These are phyloP conservation scores for Globodera ellingtonae DNA, from an alignment of 1,140 invertebrate species.

Conservation along the genomic window DNA sequence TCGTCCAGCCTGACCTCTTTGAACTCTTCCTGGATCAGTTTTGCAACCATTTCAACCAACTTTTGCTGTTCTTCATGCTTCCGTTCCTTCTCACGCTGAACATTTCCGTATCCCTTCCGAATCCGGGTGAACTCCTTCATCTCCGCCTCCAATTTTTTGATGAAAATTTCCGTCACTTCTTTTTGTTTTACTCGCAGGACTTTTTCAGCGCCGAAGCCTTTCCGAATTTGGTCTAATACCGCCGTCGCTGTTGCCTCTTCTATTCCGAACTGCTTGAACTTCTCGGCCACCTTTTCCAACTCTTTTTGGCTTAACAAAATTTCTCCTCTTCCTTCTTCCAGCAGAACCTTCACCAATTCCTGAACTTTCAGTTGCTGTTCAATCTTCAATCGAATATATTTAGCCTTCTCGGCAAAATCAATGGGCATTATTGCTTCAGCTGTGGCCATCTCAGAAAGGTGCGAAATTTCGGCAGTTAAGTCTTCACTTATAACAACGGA, in stretches of 20 bases:
- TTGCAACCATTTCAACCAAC: neutral
- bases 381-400: neutral
- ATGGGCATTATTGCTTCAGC: neutral
- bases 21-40: constrained; percentile 1
- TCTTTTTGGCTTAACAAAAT: neutral
- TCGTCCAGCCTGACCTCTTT: neutral
- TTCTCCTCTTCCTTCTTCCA: neutral
- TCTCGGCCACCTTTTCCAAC: constrained; percentile 6
- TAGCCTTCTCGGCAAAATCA: neutral
- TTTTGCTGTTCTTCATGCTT: constrained; percentile 8
- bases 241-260: no score
- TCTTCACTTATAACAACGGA: neutral
- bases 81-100: neutral
- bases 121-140: constrained; percentile 1
- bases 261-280: neutral
- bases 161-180: no score
- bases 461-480: neutral
- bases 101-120: constrained; percentile 11
- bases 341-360: neutral
- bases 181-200: no score
- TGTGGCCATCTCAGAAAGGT: neutral
- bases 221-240: no score
- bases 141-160: constrained; percentile 1
- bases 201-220: no score
- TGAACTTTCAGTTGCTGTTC: neutral